phyloP scores from a whole-genome alignment of 2,113 vertebrate genomes.

The Hippolais icterina region DNA sequence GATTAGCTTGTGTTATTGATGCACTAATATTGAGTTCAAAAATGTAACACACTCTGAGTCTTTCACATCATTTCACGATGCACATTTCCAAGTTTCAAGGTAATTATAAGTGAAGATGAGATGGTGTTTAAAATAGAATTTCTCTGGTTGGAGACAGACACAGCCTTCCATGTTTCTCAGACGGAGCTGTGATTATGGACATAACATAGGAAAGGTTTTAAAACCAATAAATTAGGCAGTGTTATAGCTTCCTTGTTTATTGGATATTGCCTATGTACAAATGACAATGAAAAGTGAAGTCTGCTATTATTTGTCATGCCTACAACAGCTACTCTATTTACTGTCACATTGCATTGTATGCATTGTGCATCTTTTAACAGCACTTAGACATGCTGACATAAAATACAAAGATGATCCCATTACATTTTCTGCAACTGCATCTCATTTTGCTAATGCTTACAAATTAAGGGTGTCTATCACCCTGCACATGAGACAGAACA shows the following conservation, averaged over 20 bases:
- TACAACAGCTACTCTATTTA: background rate
- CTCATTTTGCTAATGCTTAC: constrained; percentile 71
- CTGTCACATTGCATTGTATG: constrained; percentile 18
- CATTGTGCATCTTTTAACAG: constrained; percentile 20
- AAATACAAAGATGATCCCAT: constrained; percentile 69
- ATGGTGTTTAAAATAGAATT: background rate
- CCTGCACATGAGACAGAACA: background rate
- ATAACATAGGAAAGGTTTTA: constrained; percentile 51
- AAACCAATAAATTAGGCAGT: constrained; percentile 1
- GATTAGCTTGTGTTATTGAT: constrained; percentile 2
- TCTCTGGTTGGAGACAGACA: background rate
- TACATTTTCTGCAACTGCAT: constrained; percentile 61
- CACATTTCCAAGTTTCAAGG: background rate
- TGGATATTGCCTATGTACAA: background rate
- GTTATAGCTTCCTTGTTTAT: constrained; percentile 31
- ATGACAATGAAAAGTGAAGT: constrained; percentile 48
- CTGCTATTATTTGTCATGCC: constrained; percentile 40
- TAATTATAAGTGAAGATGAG: background rate
- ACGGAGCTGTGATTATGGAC: constrained; percentile 46
- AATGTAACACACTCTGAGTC: background rate
- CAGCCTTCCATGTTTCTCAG: constrained; percentile 24
- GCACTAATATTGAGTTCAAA: background rate
- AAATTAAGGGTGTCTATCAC: constrained; percentile 68
- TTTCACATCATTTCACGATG: background rate
- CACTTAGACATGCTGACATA: constrained; percentile 49